Evolutionary conservation across 2,797 vertebrate genomes (phyloP).

Genomic region (Darevskia mixta): DNA sequence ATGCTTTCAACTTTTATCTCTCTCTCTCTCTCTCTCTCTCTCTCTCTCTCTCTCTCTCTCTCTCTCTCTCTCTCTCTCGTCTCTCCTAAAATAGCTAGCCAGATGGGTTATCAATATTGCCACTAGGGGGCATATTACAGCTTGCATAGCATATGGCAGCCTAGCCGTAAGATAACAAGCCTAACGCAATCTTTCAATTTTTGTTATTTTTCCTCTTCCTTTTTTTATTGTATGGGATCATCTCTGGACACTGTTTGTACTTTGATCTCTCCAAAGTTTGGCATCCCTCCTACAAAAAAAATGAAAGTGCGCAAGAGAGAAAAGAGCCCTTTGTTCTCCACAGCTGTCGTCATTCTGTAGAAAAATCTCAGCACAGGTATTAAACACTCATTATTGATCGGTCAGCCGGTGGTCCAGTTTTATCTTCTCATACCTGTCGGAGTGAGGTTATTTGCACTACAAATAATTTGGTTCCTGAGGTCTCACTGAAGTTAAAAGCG

Average conservation of each 20-base stretch:
- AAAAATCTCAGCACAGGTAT: conserved; percentile 72
- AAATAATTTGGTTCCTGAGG: conserved; percentile 53
- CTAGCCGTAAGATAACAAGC: conserved; percentile 11
- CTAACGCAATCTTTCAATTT: neutral
- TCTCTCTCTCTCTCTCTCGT: neutral
- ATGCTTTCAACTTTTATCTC: neutral
- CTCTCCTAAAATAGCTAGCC: conserved; percentile 3
- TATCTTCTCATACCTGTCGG: conserved; percentile 50
- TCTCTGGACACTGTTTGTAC: conserved; percentile 65
- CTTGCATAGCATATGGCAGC: conserved; percentile 24
- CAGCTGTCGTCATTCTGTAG: conserved; percentile 73
- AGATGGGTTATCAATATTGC: conserved; percentile 25
- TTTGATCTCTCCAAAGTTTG: conserved; percentile 75
- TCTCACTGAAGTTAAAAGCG: conserved; percentile 51
- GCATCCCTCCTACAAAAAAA: conserved; percentile 53
- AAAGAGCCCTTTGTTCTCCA: conserved; percentile 74
- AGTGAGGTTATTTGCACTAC: conserved; percentile 55
- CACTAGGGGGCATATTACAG: conserved; percentile 60
- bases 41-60: too few species aligned
- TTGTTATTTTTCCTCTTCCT: conserved; percentile 21
- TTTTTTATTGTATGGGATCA: conserved; percentile 66
- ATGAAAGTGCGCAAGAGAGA: conserved; percentile 32
- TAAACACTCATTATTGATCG: conserved; percentile 64
- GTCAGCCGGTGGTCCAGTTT: conserved; percentile 58
- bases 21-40: too few species aligned